Percentiles rank a stretch among this genome's conserved stretches.
Evolutionary conservation across 2,888 invertebrate genomes (phyloP).

Genomic region (Asteroscopus sphinx): DNA sequence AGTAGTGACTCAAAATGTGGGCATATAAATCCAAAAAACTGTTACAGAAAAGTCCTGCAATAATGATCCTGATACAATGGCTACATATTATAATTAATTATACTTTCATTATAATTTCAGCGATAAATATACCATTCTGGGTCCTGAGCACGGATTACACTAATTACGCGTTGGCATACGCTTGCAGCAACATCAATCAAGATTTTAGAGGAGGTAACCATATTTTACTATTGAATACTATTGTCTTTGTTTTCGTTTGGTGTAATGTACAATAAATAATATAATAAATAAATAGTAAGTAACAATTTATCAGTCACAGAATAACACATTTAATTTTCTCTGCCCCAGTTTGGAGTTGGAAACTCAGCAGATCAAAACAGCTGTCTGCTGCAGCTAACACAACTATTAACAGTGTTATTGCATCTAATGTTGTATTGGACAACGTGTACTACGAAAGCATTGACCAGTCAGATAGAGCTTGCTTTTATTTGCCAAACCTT

Average conservation of each 20-base stretch:
- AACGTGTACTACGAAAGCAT: conserved; percentile 72
- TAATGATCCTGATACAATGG: too few relatives aligned
- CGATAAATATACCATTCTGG: conserved; percentile 70
- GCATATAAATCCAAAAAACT: too few relatives aligned
- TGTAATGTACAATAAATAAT: too few relatives aligned
- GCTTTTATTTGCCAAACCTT: conserved; percentile 76
- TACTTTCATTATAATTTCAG: conserved; percentile 54
- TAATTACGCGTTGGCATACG: conserved; percentile 90
- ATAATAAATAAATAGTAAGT: too few relatives aligned
- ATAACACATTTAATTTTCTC: background rate
- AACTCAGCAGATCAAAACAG: conserved; percentile 72
- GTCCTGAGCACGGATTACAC: conserved; percentile 88
- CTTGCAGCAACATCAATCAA: conserved; percentile 80
- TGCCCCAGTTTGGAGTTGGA: conserved; percentile 85
- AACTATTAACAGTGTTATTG: conserved; percentile 66
- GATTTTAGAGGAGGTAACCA: conserved; percentile 76
- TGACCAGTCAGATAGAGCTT: conserved; percentile 73
- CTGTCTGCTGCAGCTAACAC: conserved; percentile 56
- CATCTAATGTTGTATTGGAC: conserved; percentile 65
- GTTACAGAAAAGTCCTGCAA: too few relatives aligned
- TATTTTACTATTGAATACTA: conserved; percentile 1
- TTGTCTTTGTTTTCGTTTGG: too few relatives aligned
- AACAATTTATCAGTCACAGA: background rate
- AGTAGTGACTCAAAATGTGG: too few relatives aligned
- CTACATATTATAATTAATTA: background rate